These are phyloP conservation scores for Cetoscarus ocellatus DNA, from an alignment of 2,797 vertebrate genomes.

Conservation along the genomic window DNA sequence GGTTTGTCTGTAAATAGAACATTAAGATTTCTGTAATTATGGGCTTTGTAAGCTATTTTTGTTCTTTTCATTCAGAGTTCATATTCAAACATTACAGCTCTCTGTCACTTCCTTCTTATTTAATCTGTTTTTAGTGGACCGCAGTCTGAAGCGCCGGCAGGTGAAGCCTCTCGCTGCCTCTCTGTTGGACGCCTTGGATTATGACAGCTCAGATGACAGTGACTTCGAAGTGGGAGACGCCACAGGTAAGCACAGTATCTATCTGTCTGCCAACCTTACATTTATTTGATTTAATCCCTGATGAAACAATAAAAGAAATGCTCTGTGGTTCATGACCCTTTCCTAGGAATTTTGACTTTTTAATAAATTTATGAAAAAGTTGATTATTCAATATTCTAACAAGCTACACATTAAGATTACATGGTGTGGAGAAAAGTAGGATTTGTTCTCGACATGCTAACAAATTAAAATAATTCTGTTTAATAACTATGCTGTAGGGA, in stretches of 20 bases:
- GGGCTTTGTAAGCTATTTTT: not conserved
- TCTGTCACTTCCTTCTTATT: not conserved
- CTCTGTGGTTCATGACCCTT: too few species aligned
- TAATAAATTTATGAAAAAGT: too few species aligned
- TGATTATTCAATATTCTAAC: too few species aligned
- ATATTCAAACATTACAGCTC: not conserved
- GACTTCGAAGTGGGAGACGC: slow-evolving; percentile 99
- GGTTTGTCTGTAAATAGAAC: not conserved
- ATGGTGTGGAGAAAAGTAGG: too few species aligned
- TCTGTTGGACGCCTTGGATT: slow-evolving; percentile 96
- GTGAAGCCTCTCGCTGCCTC: slow-evolving; percentile 98
- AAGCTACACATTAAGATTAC: too few species aligned
- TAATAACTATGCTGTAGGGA: too few species aligned
- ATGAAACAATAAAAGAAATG: not conserved
- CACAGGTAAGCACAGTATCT: slow-evolving; percentile 86
- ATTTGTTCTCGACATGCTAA: too few species aligned
- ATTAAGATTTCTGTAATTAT: not conserved
- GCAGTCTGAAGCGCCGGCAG: slow-evolving; percentile 95
- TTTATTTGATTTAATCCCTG: not conserved
- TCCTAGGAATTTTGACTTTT: too few species aligned
- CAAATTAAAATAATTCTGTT: too few species aligned
- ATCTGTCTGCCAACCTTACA: not conserved
- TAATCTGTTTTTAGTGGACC: slow-evolving; percentile 91
- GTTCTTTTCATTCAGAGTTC: not conserved
- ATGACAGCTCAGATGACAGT: slow-evolving; percentile 99